phyloP scores from a whole-genome alignment of 2,113 vertebrate species.

The Eclectus roratus region DNA sequence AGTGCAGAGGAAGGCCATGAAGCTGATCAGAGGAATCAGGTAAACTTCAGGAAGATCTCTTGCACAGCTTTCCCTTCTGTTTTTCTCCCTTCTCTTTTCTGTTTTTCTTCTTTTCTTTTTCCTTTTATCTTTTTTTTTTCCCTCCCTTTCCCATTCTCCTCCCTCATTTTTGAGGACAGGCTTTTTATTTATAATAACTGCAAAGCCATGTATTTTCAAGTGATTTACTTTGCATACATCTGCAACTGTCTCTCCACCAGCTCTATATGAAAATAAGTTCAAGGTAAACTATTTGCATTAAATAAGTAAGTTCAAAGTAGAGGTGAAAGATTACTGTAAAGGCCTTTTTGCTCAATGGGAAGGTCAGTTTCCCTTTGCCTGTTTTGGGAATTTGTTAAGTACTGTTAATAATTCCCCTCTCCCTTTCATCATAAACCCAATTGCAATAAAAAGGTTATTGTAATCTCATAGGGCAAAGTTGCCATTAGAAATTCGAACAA shows the following conservation, averaged over 20 bases:
- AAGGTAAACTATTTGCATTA: not conserved
- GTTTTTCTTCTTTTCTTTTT: too few species aligned
- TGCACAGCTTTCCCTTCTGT: not conserved
- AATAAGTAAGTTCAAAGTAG: not conserved
- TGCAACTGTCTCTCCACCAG: not conserved
- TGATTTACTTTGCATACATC: not conserved
- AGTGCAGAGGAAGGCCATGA: not conserved
- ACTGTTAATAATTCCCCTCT: not conserved
- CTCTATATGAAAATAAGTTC: not conserved
- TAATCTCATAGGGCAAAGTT: not conserved
- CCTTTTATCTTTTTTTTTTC: not conserved
- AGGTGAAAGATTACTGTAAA: not conserved
- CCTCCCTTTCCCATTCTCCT: not conserved
- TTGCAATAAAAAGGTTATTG: not conserved
- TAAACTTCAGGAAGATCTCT: not conserved
- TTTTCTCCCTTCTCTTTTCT: not conserved
- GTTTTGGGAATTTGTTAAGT: not conserved
- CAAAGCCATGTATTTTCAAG: not conserved
- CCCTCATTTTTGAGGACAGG: fast-evolving
- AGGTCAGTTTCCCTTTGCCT: not conserved
- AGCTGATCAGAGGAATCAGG: not conserved
- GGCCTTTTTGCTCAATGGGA: not conserved
- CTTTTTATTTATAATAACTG: not conserved
- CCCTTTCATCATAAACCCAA: not conserved
- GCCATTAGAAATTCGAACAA: not conserved